phyloP scores from a whole-genome alignment of 2,113 vertebrate genomes.

The Onychostruthus taczanowskii region DNA sequence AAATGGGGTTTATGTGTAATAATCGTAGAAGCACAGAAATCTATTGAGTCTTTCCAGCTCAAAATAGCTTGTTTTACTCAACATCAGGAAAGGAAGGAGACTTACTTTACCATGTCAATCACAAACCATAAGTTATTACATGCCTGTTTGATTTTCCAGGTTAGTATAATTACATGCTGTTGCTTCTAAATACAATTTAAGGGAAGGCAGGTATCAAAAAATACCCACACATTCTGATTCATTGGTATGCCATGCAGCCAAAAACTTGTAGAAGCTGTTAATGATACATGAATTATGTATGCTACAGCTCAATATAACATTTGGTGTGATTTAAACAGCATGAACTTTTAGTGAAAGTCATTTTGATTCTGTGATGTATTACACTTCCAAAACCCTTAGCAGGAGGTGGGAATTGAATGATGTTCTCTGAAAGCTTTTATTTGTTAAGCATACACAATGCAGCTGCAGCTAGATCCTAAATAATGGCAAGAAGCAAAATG shows the following conservation, averaged over 20 bases:
- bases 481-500: background rate
- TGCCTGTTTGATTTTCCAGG: constrained; percentile 21
- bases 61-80: background rate
- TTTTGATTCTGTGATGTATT: constrained; percentile 72
- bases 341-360: constrained; percentile 71
- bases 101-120: constrained; percentile 2
- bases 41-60: background rate
- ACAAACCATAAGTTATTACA: constrained; percentile 31
- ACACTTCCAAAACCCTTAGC: constrained; percentile 45
- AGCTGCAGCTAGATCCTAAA: background rate
- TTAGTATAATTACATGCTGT: constrained; percentile 36
- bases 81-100: background rate
- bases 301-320: constrained; percentile 68
- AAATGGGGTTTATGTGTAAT: background rate
- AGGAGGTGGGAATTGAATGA: constrained; percentile 44
- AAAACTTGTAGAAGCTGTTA: constrained; percentile 62
- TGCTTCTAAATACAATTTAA: constrained; percentile 54
- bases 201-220: constrained; percentile 35
- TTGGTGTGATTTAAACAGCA: constrained; percentile 75
- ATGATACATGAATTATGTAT: constrained; percentile 81
- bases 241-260: constrained; percentile 67
- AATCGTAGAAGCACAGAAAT: background rate
- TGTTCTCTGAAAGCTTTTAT: constrained; percentile 55
- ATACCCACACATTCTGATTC: constrained; percentile 26
- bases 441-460: constrained; percentile 33